phyloP scores from a whole-genome alignment of 2,113 vertebrate genomes.

The Heterochromis multidens region DNA sequence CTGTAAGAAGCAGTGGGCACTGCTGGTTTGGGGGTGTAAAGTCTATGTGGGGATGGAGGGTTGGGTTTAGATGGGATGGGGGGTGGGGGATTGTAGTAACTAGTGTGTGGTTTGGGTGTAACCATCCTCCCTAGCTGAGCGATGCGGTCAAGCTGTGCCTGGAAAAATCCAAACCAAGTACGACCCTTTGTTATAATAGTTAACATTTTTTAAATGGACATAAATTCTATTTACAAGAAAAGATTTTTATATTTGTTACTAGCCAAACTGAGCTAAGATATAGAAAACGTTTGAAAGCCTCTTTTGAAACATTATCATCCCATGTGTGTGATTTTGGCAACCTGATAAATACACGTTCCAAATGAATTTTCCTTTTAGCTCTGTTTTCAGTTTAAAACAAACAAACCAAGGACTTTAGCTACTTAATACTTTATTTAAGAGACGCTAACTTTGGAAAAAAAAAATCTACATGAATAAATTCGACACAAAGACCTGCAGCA shows the following conservation, averaged over 20 bases:
- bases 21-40: conserved; percentile 4
- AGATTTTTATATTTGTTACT: too few species aligned
- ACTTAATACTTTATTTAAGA: not conserved
- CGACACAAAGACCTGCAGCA: too few species aligned
- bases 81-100: conserved; percentile 15
- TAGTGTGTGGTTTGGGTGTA: conserved; percentile 64
- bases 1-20: conserved; percentile 14
- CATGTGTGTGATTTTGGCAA: not conserved
- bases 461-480: too few species aligned
- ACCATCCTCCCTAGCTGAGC: conserved; percentile 64
- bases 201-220: not conserved
- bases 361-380: not conserved
- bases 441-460: not conserved
- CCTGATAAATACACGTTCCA: not conserved
- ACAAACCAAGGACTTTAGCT: not conserved
- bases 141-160: conserved; percentile 72
- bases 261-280: not conserved
- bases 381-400: not conserved
- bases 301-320: not conserved
- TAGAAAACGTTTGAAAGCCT: not conserved
- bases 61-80: conserved; percentile 10
- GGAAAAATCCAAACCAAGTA: not conserved
- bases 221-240: not conserved
- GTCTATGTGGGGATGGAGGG: conserved; percentile 1
- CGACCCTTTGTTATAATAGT: not conserved